These are phyloP conservation scores for Byasa hedistus DNA, from an alignment of 2,888 invertebrate species.

Conservation along the genomic window DNA sequence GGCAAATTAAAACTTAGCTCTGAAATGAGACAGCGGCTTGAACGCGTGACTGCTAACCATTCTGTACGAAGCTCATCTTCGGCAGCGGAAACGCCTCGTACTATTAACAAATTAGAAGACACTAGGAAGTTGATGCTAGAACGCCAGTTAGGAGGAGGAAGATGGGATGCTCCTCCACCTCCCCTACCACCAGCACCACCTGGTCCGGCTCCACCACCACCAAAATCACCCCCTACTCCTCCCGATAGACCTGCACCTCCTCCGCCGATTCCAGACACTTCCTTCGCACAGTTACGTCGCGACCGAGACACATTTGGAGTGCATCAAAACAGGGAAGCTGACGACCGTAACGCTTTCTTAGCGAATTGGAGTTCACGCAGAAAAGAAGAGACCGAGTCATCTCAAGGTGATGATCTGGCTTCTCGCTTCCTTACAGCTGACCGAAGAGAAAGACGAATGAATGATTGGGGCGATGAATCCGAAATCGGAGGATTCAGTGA, in stretches of 20 bases:
- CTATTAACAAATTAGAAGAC: slow-evolving; percentile 90
- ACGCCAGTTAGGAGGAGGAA: slow-evolving; percentile 87
- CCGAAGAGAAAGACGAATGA: slow-evolving; percentile 55
- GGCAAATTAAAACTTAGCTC: slow-evolving; percentile 94
- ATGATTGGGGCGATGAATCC: slow-evolving; percentile 73
- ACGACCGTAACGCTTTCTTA: slow-evolving; percentile 75
- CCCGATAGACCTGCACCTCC: slow-evolving; percentile 78
- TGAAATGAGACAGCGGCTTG: slow-evolving; percentile 94
- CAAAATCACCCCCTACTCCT: slow-evolving; percentile 78
- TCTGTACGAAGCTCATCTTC: slow-evolving; percentile 89
- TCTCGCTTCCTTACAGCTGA: slow-evolving; percentile 69
- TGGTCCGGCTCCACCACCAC: slow-evolving; percentile 83
- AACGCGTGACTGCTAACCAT: slow-evolving; percentile 93
- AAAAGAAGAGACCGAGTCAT: slow-evolving; percentile 64
- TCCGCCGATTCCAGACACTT: slow-evolving; percentile 73
- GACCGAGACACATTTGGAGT: slow-evolving; percentile 87
- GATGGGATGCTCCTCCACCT: slow-evolving; percentile 82
- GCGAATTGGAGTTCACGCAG: slow-evolving; percentile 75
- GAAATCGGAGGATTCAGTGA: slow-evolving; percentile 60
- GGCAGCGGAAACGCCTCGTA: slow-evolving; percentile 84
- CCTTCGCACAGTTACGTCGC: slow-evolving; percentile 84
- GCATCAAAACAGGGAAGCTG: slow-evolving; percentile 82
- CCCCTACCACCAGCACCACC: slow-evolving; percentile 82
- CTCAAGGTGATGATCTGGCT: slow-evolving; percentile 63
- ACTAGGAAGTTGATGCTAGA: slow-evolving; percentile 91